Conservation (phyloP, 2,113 vertebrate genomes). For the Ophiodon elongatus region DNA sequence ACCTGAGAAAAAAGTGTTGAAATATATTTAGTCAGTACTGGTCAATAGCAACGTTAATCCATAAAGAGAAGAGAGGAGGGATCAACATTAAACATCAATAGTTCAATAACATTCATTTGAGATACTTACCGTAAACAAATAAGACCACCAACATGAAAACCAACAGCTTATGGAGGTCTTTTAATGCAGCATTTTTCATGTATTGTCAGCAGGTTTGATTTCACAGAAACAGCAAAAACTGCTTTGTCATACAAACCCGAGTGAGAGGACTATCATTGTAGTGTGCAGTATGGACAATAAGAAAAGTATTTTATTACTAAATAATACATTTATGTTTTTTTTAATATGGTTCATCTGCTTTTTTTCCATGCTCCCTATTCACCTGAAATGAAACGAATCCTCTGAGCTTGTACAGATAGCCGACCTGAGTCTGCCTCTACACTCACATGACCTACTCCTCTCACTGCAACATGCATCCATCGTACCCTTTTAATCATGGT, state of each 20-base stretch:
- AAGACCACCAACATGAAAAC: not conserved
- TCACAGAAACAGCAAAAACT: not conserved
- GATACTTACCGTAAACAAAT: not conserved
- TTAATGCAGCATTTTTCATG: not conserved
- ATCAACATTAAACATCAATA: constrained; percentile 4
- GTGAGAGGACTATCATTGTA: not conserved
- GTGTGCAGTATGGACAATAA: not conserved
- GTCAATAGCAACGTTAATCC: constrained; percentile 30
- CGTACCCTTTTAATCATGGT: constrained; percentile 30
- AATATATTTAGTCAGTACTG: constrained; percentile 15
- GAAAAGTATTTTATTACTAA: not conserved
- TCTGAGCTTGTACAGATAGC: not conserved
- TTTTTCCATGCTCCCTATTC: not conserved
- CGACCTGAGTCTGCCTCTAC: not conserved
- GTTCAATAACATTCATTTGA: constrained; percentile 22
- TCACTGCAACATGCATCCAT: constrained; percentile 1
- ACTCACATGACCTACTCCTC: not conserved
- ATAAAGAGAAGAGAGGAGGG: constrained; percentile 1
- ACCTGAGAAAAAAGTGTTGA: not conserved
- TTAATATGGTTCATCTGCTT: not conserved
- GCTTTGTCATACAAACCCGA: not conserved
- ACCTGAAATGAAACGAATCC: not conserved
- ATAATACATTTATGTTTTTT: not conserved
- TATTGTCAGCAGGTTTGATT: not conserved
- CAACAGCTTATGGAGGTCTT: not conserved